Conservation (phyloP, 2,113 vertebrate species). For the Paedocypris sp. region DNA sequence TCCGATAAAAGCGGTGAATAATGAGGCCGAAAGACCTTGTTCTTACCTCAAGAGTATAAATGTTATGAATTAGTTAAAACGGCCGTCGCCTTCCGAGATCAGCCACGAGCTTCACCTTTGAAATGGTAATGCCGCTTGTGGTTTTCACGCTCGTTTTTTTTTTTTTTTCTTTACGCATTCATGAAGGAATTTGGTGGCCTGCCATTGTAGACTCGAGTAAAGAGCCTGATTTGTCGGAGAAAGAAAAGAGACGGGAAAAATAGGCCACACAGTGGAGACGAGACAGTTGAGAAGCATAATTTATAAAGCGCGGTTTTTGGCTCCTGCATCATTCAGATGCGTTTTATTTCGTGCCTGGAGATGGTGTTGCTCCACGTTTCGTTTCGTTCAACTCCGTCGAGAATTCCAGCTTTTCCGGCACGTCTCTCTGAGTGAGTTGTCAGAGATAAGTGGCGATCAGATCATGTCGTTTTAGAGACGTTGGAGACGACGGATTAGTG, state of each 20-base stretch:
- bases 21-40: conserved; percentile 58
- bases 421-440: no score
- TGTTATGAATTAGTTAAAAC: conserved; percentile 44
- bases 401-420: no score
- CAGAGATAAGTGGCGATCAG: no score
- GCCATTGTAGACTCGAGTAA: conserved; percentile 37
- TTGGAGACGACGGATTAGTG: no score
- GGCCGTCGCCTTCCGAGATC: conserved; percentile 26
- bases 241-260: conserved; percentile 18
- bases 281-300: background rate
- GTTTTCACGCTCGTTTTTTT: conserved; percentile 36
- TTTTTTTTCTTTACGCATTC: conserved; percentile 23
- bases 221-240: conserved; percentile 38
- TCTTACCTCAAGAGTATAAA: conserved; percentile 59
- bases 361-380: no score
- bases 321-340: background rate
- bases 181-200: conserved; percentile 57
- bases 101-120: conserved; percentile 45
- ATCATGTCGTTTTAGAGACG: no score
- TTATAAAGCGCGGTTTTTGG: background rate
- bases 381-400: no score
- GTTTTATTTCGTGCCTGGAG: background rate
- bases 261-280: conserved; percentile 3
- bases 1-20: conserved; percentile 58
- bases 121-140: conserved; percentile 55